Evolutionary conservation across 2,797 vertebrate genomes (phyloP), one percentile per base, ranked within the genome.

Genomic region (Pseudomugil gertrudae): DNA sequence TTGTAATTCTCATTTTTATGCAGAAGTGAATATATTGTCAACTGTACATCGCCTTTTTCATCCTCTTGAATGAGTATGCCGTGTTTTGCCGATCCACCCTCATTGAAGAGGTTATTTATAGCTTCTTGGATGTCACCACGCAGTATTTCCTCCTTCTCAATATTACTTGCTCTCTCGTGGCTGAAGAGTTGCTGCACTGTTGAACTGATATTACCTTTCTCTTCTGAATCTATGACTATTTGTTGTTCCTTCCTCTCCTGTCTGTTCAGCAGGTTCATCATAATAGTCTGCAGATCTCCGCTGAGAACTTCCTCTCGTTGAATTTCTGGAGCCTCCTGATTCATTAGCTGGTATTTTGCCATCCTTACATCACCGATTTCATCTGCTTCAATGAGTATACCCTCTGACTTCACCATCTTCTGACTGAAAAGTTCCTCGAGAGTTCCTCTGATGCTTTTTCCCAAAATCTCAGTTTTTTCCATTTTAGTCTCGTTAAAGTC

Each of bases 311-410:
- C 95, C 88, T 97, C 95, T 76, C 93, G 95, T 80, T 98, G 95
- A 86, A 98, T 95, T 84, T 96, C 92, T 6, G 96, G 96, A 81
- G 91, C 79, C 60, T 95, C 84, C 84, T 93, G 93, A 86, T 96
- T 96, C 96, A 97, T 95, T 13, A 98, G 89, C 50, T 95, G 95
- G 83, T 96, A 98, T 92, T 97, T 98, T 81, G 96, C 95, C 96
- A 98, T 97, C 57, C 95, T 93, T 56, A 98, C 89, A 33, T 98
- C 95, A 0, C 96, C 96, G 63, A 97, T 93, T 93, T 98, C 96
- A 90, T 96, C 93, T 55, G 95, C 87, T 87, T 97, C 95, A 67
- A 98, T 93, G 62, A 98, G 94, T 74, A 98, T 92, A 83, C 96
- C 96, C 83, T 94, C 94, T 21, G 95, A 94, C 50, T 85, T 94